Evolutionary conservation across 2,888 invertebrate genomes (phyloP), one percentile per base, ranked within the genome.

Genomic region (Andrena dorsata): DNA sequence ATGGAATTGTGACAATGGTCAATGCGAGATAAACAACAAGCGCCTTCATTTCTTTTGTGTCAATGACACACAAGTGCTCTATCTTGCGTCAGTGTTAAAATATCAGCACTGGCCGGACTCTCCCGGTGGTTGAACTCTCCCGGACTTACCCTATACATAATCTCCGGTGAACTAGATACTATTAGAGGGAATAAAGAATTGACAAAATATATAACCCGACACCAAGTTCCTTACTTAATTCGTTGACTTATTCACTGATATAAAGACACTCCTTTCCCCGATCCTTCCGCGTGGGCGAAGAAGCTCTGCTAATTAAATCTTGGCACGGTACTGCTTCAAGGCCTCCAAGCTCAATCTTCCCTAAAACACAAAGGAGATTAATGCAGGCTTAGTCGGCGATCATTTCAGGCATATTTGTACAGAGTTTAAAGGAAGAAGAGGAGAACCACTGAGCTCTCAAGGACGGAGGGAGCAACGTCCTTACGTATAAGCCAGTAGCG

Each of bases 311-410:
- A 56, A 23, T 35, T 53, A 13, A 41, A 26, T 60, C 10, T 61
- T 49, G 10, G 16, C 8, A n/a, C 30, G 66, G 16, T 28, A 32
- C 6, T 3, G 20, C 53, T 66, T 88, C 74, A 92, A 76, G 0
- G 78, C 76, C 6, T 61, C 32, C 35, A 90, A 91, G 73, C 92
- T 91, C n/a, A 90, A 81, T 82, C 89, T 92, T 23, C 83, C 77
- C 92, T 92, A 71, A 75, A 91, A 90, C 49, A 66, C 2, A 56
- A 1, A 35, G 13, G 23, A 56, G 23, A 56, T 56, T 56, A 56
- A 10, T 56, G 1, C 26, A 56, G 23, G 10, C 20, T 51, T 20
- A 13, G 41, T 41, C 10, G 1, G 56, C 10, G 26, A 56, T 23
- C 26, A 20, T 20, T 2, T 20, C 20, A 51, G 8, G 2, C 20